Evolutionary conservation across 2,797 vertebrate species (phyloP).

Genomic region (Phyllotis vaccarum): DNA sequence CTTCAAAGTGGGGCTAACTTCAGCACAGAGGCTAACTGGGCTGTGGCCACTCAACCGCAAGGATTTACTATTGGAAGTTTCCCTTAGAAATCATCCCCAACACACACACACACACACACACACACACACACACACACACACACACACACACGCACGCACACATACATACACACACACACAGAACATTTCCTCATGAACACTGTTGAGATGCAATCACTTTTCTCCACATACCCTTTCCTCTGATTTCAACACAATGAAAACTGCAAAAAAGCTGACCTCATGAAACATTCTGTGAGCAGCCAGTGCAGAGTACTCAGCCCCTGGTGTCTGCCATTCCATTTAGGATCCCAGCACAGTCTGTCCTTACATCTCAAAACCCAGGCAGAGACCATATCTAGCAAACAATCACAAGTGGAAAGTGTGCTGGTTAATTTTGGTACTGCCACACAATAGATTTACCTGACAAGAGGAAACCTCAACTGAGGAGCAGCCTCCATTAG

Average conservation of each 20-base stretch:
- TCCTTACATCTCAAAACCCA: not conserved
- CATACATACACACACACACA: not conserved
- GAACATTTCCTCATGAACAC: conserved; percentile 62
- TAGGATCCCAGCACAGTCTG: not conserved
- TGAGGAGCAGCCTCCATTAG: not conserved
- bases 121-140: too few species aligned
- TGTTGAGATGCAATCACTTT: conserved; percentile 60
- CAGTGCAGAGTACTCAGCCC: too few species aligned
- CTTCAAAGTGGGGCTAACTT: not conserved
- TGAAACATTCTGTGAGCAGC: not conserved
- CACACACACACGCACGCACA: too few species aligned
- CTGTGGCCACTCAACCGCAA: not conserved
- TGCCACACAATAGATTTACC: not conserved
- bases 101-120: rapidly evolving
- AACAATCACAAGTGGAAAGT: not conserved
- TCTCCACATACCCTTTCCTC: conserved; percentile 76
- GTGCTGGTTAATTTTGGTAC: not conserved
- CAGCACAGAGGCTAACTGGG: not conserved
- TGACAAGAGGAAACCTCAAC: not conserved
- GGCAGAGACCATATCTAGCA: not conserved
- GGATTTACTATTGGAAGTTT: not conserved
- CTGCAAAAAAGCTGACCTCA: not conserved
- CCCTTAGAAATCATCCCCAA: not conserved
- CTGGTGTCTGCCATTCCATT: not conserved
- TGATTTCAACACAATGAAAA: conserved; percentile 74